Evolutionary conservation across 2,113 vertebrate genomes (phyloP).

Genomic region (Labrus mixtus): DNA sequence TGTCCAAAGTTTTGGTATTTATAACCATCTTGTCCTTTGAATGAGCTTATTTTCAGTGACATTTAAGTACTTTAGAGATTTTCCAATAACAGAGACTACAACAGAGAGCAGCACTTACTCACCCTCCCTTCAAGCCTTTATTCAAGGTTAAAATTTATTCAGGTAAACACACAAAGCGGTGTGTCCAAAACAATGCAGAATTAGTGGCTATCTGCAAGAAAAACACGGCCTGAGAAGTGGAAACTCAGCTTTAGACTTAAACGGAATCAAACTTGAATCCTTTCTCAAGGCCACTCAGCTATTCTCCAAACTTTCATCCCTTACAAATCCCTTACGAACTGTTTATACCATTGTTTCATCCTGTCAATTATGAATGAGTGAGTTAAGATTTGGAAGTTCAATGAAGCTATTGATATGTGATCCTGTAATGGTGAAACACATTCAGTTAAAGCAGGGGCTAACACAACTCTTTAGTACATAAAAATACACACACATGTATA

Average conservation of each 20-base stretch:
- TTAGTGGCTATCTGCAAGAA: background rate
- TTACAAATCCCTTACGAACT: background rate
- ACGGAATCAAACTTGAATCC: background rate
- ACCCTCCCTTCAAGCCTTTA: constrained; percentile 8
- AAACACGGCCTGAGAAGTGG: background rate
- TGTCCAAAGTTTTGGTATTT: background rate
- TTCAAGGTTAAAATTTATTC: constrained; percentile 28
- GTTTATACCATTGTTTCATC: background rate
- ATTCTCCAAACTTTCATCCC: background rate
- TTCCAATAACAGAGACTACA: constrained; percentile 23
- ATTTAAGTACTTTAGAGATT: constrained; percentile 9
- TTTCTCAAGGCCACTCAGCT: background rate
- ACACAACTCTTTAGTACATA: constrained; percentile 44
- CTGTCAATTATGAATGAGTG: background rate
- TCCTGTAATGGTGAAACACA: constrained; percentile 39
- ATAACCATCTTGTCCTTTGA: background rate
- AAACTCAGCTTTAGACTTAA: constrained; percentile 8
- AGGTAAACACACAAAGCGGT: background rate
- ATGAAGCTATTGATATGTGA: constrained; percentile 43
- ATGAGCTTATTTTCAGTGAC: background rate
- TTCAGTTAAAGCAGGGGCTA: constrained; percentile 50
- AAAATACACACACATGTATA: constrained; percentile 39
- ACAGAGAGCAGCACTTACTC: constrained; percentile 53
- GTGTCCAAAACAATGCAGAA: background rate
- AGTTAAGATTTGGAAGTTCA: constrained; percentile 14